Conservation (phyloP, 2,113 vertebrate genomes). For the Columba livia region DNA sequence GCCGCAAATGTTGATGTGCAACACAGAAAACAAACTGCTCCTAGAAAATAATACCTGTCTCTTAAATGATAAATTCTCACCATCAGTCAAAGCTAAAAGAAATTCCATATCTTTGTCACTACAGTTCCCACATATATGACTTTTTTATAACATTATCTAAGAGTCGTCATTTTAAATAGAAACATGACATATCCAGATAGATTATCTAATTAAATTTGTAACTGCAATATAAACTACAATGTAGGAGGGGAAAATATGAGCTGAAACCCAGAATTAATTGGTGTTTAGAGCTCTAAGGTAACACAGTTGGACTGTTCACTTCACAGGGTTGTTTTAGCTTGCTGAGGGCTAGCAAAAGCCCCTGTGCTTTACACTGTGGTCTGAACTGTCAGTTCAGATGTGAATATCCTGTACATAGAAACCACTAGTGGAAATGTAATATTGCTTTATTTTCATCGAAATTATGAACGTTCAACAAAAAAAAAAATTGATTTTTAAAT, state of each 20-base stretch:
- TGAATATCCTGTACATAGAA: background rate
- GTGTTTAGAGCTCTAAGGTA: background rate
- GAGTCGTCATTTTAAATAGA: constrained; percentile 30
- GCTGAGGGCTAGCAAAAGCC: background rate
- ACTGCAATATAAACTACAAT: background rate
- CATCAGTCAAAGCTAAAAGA: constrained; percentile 40
- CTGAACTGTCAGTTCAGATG: background rate
- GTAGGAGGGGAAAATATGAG: background rate
- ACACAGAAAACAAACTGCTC: constrained; percentile 1
- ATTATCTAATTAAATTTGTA: constrained; percentile 30
- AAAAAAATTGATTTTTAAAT: background rate
- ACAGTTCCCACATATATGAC: background rate
- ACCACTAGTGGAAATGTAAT: background rate
- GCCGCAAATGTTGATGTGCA: background rate
- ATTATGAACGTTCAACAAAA: background rate
- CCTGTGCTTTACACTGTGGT: fast-evolving
- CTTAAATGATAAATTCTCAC: constrained; percentile 44
- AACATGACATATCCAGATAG: background rate
- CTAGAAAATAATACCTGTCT: constrained; percentile 33
- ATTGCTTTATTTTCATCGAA: background rate
- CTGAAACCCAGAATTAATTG: background rate
- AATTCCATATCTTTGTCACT: constrained; percentile 4
- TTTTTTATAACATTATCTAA: constrained; percentile 36
- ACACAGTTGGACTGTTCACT: background rate
- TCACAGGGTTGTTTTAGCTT: background rate